A percentile compares a stretch with the other conserved stretches of the same genome.
phyloP scores from a whole-genome alignment of 1,140 invertebrate species.

The Acromyrmex charruanus region DNA sequence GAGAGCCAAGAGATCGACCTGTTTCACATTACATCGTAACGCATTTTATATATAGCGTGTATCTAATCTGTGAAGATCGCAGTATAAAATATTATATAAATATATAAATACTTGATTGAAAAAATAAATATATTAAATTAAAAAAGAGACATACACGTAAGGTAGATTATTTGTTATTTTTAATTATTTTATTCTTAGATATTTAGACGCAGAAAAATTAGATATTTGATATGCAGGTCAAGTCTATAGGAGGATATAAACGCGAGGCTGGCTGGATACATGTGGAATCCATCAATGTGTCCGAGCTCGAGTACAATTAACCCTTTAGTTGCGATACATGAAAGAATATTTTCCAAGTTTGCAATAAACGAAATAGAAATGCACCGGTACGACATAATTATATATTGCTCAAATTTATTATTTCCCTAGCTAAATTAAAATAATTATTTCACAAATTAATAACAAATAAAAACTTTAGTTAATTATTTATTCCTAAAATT shows the following conservation, averaged over 20 bases:
- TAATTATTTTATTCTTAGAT: constrained; percentile 71
- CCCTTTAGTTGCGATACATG: constrained; percentile 27
- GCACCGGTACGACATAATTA: constrained; percentile 23
- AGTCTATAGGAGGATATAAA: constrained; percentile 70
- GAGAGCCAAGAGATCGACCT: constrained; percentile 85
- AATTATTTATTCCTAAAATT: constrained; percentile 22
- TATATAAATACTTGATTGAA: constrained; percentile 86
- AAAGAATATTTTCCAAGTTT: neutral
- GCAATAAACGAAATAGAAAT: constrained; percentile 25
- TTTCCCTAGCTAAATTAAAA: constrained; percentile 4
- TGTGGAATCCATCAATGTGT: constrained; percentile 23
- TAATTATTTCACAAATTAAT: constrained; percentile 6
- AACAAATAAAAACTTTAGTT: neutral
- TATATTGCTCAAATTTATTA: constrained; percentile 4
- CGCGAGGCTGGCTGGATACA: constrained; percentile 32
- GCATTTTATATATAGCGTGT: constrained; percentile 67
- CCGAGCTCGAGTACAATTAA: constrained; percentile 11
- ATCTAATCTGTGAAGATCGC: constrained; percentile 80
- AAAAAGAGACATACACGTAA: constrained; percentile 84
- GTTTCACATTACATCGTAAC: constrained; percentile 71
- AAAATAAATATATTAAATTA: constrained; percentile 87
- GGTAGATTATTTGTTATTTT: constrained; percentile 76
- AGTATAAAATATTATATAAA: constrained; percentile 86
- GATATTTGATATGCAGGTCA: constrained; percentile 59
- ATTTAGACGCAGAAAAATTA: constrained; percentile 74